A percentile compares a stretch with the other conserved stretches of the same genome.
Conservation (phyloP, 2,888 invertebrate genomes). For the Aethes cnicana region DNA sequence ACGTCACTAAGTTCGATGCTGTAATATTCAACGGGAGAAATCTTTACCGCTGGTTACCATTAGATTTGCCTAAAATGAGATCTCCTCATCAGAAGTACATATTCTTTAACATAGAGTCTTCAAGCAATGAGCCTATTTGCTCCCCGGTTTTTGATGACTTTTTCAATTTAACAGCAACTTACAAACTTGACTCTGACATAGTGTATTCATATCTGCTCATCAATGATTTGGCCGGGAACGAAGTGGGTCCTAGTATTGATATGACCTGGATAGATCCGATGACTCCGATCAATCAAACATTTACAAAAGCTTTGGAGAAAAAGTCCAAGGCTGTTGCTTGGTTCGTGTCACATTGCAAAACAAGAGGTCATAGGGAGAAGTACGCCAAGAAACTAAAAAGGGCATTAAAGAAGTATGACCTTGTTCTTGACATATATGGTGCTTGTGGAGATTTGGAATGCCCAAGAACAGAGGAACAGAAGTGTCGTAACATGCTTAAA, state of each 20-base stretch:
- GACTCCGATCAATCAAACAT: too few relatives aligned
- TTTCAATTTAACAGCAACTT: conserved; percentile 74
- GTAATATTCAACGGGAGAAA: conserved; percentile 66
- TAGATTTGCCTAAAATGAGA: conserved; percentile 49
- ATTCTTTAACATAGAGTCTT: conserved; percentile 67
- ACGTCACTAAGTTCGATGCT: conserved; percentile 59
- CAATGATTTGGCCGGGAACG: conserved; percentile 47
- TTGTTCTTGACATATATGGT: conserved; percentile 35
- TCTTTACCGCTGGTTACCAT: conserved; percentile 34
- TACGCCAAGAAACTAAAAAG: conserved; percentile 16
- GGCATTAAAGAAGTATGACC: conserved; percentile 22
- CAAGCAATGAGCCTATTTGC: conserved; percentile 65
- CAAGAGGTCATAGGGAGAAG: conserved; percentile 17
- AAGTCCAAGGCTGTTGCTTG: conserved; percentile 38
- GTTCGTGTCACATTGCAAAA: conserved; percentile 37
- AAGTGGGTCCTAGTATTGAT: conserved; percentile 57
- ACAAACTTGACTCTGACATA: conserved; percentile 68
- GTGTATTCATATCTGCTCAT: conserved; percentile 60
- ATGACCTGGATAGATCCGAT: conserved; percentile 52
- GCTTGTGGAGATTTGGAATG: conserved; percentile 31
- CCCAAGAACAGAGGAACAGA: neutral
- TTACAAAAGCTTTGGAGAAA: too few relatives aligned
- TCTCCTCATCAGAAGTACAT: conserved; percentile 64
- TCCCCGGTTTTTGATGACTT: conserved; percentile 52
- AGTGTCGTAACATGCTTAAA: conserved; percentile 4